Evolutionary conservation across 2,888 invertebrate species (phyloP), one percentile per base, ranked within the genome.

Genomic region (Laothoe populi): DNA sequence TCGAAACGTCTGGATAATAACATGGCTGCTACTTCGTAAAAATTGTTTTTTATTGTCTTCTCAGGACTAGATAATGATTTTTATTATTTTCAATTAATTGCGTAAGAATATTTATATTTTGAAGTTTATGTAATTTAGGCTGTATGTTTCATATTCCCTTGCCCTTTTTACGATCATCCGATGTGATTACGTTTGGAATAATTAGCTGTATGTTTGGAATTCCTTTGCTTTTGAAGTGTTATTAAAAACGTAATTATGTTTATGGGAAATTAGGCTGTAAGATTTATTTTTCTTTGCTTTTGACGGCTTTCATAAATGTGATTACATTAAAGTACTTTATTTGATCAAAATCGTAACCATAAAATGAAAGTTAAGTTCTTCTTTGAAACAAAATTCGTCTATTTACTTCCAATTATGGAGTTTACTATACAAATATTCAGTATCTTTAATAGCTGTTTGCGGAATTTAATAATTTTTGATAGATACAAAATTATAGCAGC

Each of bases 241-340:
- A 44, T 19, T 44, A 44, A 44, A 19, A 44, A 16, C 7, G 2
- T 44, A 26, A 49, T 26, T 26, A 31, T 16, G n/a, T 49, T 31
- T 10, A 49, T 16, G 26, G 24, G n/a, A 49, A 16, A 31, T 49
- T 49, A 49, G 26, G 0, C 1, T 31, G 26, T 13, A n/a, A 48
- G 7, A 19, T 44, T 44, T 7, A 44, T 44, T 16, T 31, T 49
- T 16, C 49, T 31, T 48, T 7, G 16, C 48, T 24, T 21, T 49
- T 49, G 45, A 10, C 8, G 49, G 16, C 10, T 16, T 31, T 16
- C 26, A 16, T 24, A 31, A 49, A 49, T 49, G 16, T 16, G 3
- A 49, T 49, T 49, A 49, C 49, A 49, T 49, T 49, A 16, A 16
- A 8, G 1, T 11, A 23, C 23, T n/a, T n/a, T n/a, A 11, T 46